Evolutionary conservation across 2,797 vertebrate genomes (phyloP), one percentile per base, ranked within the genome.

Genomic region (Microctenopoma stevenorrisi): DNA sequence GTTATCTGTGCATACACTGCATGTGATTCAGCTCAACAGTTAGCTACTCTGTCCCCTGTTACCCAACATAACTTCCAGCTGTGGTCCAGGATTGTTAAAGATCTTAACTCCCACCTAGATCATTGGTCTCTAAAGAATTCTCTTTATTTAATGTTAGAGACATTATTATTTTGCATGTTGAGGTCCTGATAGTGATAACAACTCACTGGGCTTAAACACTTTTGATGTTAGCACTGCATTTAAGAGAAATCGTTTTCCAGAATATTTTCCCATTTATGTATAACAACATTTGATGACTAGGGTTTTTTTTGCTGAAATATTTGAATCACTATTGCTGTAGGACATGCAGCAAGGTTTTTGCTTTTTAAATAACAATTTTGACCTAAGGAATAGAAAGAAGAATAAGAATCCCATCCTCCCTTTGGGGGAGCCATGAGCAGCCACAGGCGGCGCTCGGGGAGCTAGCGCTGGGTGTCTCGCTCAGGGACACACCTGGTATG

Each of bases 101-200:
- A 48, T 0, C 60, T 56, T 53, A 15, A 28, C 53, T 65, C 7
- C 4, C 15, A 59, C 35, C 30, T 28, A 42, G 11, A 57, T 26
- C 46, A 22, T n/a, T n/a, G 12, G 48, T 13, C 46, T 16, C 15
- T 15, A 42, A 38, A 62, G 35, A 70, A 40, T 14, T 38, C 38
- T 64, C 33, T 61, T 84, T 64, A 70, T 60, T 86, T 84, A 84
- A 79, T 87, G 68, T 89, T 79, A 12, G 61, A 30, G 22, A 61
- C 75, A 79, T 88, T 85, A 83, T 86, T 68, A 82, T 86, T 75
- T 73, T 76, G 49, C 68, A 80, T 82, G 79, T 77, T 38, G 55
- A 75, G 53, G 43, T 55, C 30, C 48, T 72, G 66, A 78, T 78
- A 69, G 62, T 77, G 43, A 70, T 44, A 48, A 13, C 28, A 55